phyloP scores from a whole-genome alignment of 2,888 invertebrate genomes.

The Imbricaverruca yamaguchii region DNA sequence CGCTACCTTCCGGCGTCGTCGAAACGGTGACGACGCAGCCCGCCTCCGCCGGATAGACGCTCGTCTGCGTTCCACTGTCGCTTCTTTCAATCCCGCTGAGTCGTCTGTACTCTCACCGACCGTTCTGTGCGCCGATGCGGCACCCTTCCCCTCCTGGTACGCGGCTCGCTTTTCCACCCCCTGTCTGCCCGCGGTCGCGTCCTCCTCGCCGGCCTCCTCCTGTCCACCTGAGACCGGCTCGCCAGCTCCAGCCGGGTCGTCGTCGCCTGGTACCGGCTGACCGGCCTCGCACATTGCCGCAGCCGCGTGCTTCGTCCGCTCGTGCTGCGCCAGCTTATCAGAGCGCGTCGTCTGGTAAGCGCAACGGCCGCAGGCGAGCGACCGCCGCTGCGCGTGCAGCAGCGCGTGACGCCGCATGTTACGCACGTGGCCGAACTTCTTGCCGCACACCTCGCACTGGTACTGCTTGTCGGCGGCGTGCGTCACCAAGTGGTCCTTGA shows the following conservation, averaged over 20 bases:
- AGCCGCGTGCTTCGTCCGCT: slow-evolving; percentile 26
- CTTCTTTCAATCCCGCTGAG: no score
- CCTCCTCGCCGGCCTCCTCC: background rate
- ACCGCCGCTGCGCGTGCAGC: slow-evolving; percentile 27
- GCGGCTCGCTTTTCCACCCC: no score
- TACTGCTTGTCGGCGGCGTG: slow-evolving; percentile 51
- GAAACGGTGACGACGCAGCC: background rate
- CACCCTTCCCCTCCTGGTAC: no score
- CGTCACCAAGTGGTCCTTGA: slow-evolving; percentile 49
- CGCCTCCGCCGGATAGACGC: no score
- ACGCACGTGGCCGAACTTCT: slow-evolving; percentile 50
- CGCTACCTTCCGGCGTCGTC: background rate
- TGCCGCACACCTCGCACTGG: slow-evolving; percentile 52
- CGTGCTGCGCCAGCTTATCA: slow-evolving; percentile 30
- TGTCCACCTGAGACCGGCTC: no score
- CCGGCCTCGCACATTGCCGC: background rate
- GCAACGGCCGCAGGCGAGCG: slow-evolving; percentile 27
- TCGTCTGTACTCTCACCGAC: no score
- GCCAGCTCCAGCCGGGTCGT: no score
- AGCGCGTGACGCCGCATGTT: slow-evolving; percentile 49
- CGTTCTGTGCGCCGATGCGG: no score
- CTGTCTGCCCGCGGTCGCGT: background rate
- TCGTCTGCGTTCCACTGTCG: no score
- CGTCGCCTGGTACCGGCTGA: background rate
- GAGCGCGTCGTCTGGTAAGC: slow-evolving; percentile 29